These are phyloP conservation scores for Fratercula arctica DNA, from an alignment of 2,797 vertebrate genomes.

Conservation along the genomic window DNA sequence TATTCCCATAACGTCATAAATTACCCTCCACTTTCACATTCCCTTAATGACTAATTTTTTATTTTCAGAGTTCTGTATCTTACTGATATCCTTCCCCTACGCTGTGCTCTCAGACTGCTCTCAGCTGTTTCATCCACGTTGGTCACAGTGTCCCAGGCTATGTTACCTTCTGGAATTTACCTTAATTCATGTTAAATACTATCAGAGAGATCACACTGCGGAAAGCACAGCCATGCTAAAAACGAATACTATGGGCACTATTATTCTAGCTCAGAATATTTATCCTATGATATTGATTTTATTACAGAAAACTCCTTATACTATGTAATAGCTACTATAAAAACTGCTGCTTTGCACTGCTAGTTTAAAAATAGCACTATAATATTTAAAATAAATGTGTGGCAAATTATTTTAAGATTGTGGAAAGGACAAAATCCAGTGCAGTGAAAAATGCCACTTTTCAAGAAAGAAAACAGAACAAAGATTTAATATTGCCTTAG, in stretches of 20 bases:
- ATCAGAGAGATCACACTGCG: not conserved
- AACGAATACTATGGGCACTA: not conserved
- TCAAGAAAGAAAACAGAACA: not conserved
- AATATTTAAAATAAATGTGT: not conserved
- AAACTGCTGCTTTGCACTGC: not conserved
- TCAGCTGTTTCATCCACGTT: not conserved
- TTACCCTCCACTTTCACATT: not conserved
- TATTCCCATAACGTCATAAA: not conserved
- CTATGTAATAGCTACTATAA: not conserved
- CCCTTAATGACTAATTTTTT: not conserved
- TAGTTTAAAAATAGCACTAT: not conserved
- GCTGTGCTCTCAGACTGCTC: not conserved
- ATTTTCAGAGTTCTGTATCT: not conserved
- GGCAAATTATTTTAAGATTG: not conserved
- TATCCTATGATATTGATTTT: constrained; percentile 23
- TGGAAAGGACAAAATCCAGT: not conserved
- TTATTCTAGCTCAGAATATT: constrained; percentile 23
- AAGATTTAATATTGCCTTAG: constrained; percentile 16
- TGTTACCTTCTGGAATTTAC: not conserved
- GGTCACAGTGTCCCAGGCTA: not conserved
- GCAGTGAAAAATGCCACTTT: not conserved
- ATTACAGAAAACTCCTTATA: constrained; percentile 10
- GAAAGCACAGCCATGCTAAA: not conserved
- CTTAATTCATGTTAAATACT: not conserved
- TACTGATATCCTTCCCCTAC: not conserved